Evolutionary conservation across 2,888 invertebrate species (phyloP).

Genomic region (Drosophila fulvimacula): DNA sequence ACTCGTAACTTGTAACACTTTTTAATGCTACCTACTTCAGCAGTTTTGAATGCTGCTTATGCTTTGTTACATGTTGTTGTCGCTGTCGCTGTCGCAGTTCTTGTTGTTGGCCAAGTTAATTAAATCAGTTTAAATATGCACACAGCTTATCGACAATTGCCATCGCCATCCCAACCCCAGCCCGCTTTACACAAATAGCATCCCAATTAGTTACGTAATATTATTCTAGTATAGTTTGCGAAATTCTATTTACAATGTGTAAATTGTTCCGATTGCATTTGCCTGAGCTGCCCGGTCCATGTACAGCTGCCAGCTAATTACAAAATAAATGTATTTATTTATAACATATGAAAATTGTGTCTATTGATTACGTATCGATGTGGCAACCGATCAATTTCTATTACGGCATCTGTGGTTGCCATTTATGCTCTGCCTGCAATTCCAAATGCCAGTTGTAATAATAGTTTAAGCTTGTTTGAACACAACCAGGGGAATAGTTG

Average conservation of each 20-base stretch:
- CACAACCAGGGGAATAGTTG: background rate
- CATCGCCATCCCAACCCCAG: constrained; percentile 1
- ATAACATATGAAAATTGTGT: constrained; percentile 18
- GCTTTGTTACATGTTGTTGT: constrained; percentile 6
- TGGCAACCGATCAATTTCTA: constrained; percentile 16
- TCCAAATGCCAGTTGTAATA: constrained; percentile 5
- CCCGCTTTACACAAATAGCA: constrained; percentile 15
- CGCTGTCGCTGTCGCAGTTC: background rate
- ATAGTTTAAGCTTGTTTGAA: background rate
- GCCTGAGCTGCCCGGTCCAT: constrained; percentile 23
- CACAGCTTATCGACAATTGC: constrained; percentile 29
- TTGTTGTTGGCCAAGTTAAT: constrained; percentile 43
- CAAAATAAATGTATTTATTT: constrained; percentile 39
- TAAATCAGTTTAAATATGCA: constrained; percentile 63
- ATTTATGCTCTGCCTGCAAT: constrained; percentile 2
- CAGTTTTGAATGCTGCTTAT: constrained; percentile 35
- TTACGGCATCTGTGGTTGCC: constrained; percentile 14
- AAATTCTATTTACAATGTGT: constrained; percentile 53
- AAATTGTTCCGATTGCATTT: constrained; percentile 39
- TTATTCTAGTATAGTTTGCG: constrained; percentile 33
- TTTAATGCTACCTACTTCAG: constrained; percentile 51
- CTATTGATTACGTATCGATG: constrained; percentile 6
- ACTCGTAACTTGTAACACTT: constrained; percentile 43
- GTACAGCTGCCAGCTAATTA: constrained; percentile 43
- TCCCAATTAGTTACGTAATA: constrained; percentile 47